Evolutionary conservation across 2,888 invertebrate genomes (phyloP), one percentile per base, ranked within the genome.

Genomic region (Aspidiotus destructor): DNA sequence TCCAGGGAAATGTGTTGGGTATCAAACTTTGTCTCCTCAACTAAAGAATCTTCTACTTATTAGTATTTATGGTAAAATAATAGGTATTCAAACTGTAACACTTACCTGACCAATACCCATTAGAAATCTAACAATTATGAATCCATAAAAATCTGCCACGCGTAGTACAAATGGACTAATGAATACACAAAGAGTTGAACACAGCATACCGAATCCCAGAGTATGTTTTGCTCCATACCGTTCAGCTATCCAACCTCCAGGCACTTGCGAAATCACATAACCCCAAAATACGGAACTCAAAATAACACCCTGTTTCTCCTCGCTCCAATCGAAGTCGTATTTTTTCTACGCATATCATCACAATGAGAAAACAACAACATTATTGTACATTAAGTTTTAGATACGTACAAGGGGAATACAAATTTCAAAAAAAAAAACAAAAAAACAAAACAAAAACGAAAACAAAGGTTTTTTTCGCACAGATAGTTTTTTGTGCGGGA

Each of bases 291-390:
- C 80, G 3, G 78, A 76, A 7, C 76, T 75, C 13, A 80, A 73
- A 15, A 79, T 75, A 58, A 77, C 70, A 0, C 79, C 79, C 72
- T 77, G 77, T 5, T 72, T 82, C 68, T 82, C 79, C 75, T 86
- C 84, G 64, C 82, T 82, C 89, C 89, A 89, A 53, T 84, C 81
- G 75, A 83, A 86, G 69, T 80, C 80, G 10, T 80, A 80, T 16
- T 79, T 75, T 78, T 78, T 28, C 28, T 28, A 28, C 28, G 28
- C 28, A 28, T 5, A 28, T 28, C 28, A 28, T 28, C 28, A 28
- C 28, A 28, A 5, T n/a, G 28, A 5, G 28, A 28, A 28, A 28
- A 3, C 1, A 28, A 28, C 28, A 28, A 28, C n/a, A n/a, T n/a
- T n/a, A n/a, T n/a, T n/a, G n/a, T n/a, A n/a, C n/a, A n/a, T n/a